These are phyloP conservation scores for Acipenser transmontanus DNA, from an alignment of 2,797 vertebrate species.

Conservation along the genomic window DNA sequence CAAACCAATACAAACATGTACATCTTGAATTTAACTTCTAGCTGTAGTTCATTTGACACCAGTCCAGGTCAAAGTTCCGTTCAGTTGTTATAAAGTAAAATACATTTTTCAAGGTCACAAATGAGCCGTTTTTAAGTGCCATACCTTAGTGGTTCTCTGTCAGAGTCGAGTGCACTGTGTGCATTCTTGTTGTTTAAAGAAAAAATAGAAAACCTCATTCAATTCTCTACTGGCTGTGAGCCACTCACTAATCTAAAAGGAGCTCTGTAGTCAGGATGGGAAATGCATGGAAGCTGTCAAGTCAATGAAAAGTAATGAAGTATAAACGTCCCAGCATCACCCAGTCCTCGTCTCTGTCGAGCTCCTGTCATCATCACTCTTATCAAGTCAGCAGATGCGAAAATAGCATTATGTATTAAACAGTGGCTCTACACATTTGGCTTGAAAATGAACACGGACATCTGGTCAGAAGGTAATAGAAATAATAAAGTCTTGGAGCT, in stretches of 20 bases:
- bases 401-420: background rate
- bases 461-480: conserved; percentile 2
- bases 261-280: conserved; percentile 21
- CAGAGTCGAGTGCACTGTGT: background rate
- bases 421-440: background rate
- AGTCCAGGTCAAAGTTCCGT: background rate
- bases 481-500: background rate
- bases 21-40: no score
- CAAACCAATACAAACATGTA: no score
- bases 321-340: conserved; percentile 20
- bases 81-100: background rate
- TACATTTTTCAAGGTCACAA: background rate
- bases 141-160: background rate
- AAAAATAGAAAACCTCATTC: rapidly evolving
- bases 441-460: conserved; percentile 6
- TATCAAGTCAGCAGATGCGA: background rate
- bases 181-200: background rate
- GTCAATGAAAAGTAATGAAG: conserved; percentile 33
- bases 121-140: background rate
- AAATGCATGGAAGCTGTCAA: conserved; percentile 28
- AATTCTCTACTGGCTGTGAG: background rate
- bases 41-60: no score
- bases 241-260: background rate
- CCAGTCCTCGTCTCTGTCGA: conserved; percentile 16
- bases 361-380: conserved; percentile 27